These are phyloP conservation scores for Apis florea DNA, from an alignment of 1,140 invertebrate species.

Conservation along the genomic window DNA sequence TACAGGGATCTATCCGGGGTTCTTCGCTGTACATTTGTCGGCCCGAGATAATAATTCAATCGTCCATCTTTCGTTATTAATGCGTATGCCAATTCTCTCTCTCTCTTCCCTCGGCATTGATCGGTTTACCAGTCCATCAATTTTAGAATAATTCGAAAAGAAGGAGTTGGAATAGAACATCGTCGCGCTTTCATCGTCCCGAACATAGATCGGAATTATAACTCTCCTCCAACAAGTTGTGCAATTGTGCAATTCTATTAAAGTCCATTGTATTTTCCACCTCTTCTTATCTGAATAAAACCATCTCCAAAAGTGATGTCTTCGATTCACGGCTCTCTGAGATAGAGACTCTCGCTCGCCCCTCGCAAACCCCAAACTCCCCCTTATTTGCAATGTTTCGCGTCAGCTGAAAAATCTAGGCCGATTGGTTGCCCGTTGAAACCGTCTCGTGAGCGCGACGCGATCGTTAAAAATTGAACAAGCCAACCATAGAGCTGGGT, in stretches of 20 bases:
- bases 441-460: background rate
- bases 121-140: background rate
- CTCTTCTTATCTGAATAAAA: background rate
- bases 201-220: background rate
- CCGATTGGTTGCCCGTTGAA: background rate
- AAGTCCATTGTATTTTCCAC: background rate
- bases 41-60: background rate
- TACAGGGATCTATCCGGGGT: background rate
- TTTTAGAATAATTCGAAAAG: background rate
- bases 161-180: background rate
- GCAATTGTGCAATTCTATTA: background rate
- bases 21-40: background rate
- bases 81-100: too few species aligned
- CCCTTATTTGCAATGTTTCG: constrained; percentile 1
- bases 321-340: background rate
- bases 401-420: constrained; percentile 4
- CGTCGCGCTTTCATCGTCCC: too few species aligned
- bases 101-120: background rate
- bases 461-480: constrained; percentile 53
- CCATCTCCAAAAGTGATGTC: background rate
- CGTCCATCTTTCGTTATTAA: background rate
- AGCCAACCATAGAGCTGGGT: constrained; percentile 40
- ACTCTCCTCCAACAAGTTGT: too few species aligned
- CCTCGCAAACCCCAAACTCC: background rate
- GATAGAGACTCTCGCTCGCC: background rate